Conservation (phyloP, 1,140 invertebrate species). For the Aphis gossypii region DNA sequence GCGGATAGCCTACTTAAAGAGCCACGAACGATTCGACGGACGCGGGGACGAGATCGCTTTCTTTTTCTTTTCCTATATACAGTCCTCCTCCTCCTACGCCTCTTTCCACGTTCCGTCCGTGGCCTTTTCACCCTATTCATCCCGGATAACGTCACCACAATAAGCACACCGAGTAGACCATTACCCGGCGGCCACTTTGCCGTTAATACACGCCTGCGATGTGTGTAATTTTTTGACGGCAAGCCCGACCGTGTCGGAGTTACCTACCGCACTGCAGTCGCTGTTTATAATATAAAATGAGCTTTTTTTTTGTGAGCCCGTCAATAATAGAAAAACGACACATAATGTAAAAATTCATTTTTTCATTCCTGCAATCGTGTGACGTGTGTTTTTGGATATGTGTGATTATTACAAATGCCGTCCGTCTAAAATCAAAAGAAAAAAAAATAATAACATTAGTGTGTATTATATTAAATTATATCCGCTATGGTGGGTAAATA, state of each 20-base stretch:
- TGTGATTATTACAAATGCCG: no score
- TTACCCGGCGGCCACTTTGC: background rate
- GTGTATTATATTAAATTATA: no score
- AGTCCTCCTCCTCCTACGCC: no score
- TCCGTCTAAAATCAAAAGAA: no score
- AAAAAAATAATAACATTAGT: no score
- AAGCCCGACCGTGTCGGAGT: background rate
- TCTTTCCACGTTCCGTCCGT: no score
- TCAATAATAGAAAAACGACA: background rate
- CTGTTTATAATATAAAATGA: background rate
- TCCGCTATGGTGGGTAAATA: no score
- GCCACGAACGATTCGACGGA: background rate
- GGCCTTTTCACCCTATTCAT: background rate
- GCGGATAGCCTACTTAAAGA: background rate
- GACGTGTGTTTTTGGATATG: no score
- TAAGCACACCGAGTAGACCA: background rate
- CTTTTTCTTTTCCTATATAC: background rate
- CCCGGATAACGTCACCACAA: background rate
- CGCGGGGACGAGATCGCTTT: background rate
- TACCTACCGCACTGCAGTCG: background rate
- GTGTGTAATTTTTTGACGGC: background rate
- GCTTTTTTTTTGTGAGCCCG: background rate
- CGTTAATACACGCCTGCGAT: background rate
- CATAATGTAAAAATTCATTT: background rate
- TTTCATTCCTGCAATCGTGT: background rate